These are phyloP conservation scores for Asobara japonica DNA, from an alignment of 1,140 invertebrate genomes.

Conservation along the genomic window DNA sequence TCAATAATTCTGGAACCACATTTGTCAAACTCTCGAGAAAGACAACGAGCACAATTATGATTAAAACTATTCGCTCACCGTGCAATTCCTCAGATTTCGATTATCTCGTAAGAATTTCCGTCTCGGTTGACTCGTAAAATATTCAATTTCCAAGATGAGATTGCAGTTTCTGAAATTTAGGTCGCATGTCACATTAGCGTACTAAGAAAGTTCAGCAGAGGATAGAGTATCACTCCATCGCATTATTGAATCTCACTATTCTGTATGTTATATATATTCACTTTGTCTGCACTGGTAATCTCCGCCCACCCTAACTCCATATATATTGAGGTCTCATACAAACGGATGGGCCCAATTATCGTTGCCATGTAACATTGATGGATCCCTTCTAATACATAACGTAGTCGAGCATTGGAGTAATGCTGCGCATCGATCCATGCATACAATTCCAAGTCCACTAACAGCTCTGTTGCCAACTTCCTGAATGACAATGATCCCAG, in stretches of 20 bases:
- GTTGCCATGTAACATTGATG: slow-evolving; percentile 14
- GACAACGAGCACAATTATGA: background rate
- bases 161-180: background rate
- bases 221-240: background rate
- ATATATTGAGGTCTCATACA: background rate
- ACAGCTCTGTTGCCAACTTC: slow-evolving; percentile 6
- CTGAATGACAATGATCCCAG: slow-evolving; percentile 5
- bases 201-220: background rate
- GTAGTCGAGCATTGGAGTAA: background rate
- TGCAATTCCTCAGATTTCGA: background rate
- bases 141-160: background rate
- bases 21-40: background rate
- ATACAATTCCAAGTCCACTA: background rate
- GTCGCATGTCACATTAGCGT: background rate
- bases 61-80: background rate
- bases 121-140: background rate
- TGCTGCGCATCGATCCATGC: slow-evolving; percentile 2
- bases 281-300: background rate
- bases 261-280: too few relatives aligned
- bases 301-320: background rate
- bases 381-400: background rate
- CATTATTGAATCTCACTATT: too few relatives aligned
- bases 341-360: slow-evolving; percentile 14
- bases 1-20: background rate
- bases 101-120: background rate